phyloP scores from a whole-genome alignment of 2,113 vertebrate species.

The Okapia johnstoni region DNA sequence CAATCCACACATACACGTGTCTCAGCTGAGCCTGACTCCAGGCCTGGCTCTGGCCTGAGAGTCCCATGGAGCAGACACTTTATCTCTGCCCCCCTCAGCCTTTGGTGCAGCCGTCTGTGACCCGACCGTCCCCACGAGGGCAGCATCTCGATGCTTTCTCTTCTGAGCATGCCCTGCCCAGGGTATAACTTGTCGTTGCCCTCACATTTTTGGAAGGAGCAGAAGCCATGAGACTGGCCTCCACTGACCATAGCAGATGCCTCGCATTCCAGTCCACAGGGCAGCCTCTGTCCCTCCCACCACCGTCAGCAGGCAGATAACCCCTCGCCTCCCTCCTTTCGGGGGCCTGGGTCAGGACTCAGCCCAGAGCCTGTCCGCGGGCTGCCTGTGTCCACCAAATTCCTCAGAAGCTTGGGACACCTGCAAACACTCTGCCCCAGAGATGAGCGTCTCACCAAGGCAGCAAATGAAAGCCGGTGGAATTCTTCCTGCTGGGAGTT shows the following conservation, averaged over 20 bases:
- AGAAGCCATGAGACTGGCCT: not conserved
- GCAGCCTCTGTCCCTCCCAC: not conserved
- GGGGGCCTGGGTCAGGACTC: not conserved
- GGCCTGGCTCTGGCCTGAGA: not conserved
- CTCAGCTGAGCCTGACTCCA: not conserved
- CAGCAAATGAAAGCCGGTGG: too few species aligned
- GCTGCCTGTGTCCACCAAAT: too few species aligned
- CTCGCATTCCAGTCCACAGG: not conserved
- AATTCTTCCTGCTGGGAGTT: not conserved
- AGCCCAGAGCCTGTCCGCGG: not conserved
- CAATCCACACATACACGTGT: fast-evolving
- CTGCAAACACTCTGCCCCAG: not conserved
- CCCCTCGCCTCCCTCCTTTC: not conserved
- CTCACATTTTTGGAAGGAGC: not conserved
- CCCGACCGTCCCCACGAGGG: not conserved
- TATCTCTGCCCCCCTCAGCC: not conserved
- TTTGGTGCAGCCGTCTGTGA: not conserved
- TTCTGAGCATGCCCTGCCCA: fast-evolving
- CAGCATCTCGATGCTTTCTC: not conserved
- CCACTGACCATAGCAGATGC: not conserved
- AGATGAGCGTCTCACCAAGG: not conserved
- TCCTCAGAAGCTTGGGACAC: too few species aligned
- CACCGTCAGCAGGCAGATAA: not conserved
- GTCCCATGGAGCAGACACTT: fast-evolving
- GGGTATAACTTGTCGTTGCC: not conserved